Evolutionary conservation across 1,140 invertebrate species (phyloP), one percentile per base, ranked within the genome.

Genomic region (Matsumurasca onukii): DNA sequence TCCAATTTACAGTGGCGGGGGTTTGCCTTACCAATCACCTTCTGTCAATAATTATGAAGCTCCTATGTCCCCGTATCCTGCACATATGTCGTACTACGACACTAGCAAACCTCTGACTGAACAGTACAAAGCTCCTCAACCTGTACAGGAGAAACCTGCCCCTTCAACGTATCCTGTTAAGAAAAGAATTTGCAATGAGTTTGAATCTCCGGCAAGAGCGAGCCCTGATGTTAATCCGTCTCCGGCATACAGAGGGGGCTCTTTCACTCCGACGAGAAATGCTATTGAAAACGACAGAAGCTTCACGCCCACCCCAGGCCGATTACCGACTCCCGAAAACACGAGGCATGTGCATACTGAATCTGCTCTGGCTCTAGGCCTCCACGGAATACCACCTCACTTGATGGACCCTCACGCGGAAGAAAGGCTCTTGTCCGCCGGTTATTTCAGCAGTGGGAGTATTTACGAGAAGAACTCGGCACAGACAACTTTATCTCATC

Each of bases 141-240:
- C 62, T 59, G 57, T 34, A 20, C 24, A n/a, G 57, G 68, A 68
- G 20, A 70, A 72, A 31, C 34, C 67, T 13, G 39, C 64, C 3
- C 31, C 63, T 31, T 70, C 74, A 13, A 73, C 77, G 57, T 81
- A 79, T 67, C 81, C 81, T 27, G 80, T 82, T 5, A 87, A 87
- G 73, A 87, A 87, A 75, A 78, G 86, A 52, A 81, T 79, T 20
- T 87, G 86, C 68, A 84, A 80, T 76, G 86, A 86, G 76, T 78
- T 78, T 5, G 77, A 80, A 24, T n/a, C 62, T 24, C 31, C 55
- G 25, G 55, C 62, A 22, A 31, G 30, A 48, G 30, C 29, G 25
- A 55, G 34, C 15, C 64, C 39, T 34, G 29, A 69, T 0, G 22
- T 63, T 5, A 31, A 64, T 51, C 9, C 59, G 3, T 69, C 68